A percentile compares a stretch with the other conserved stretches of the same genome.
These are phyloP conservation scores for Halisarca cf. caerulea DNA, from an alignment of 37 sponge, comb jelly and placozoan genomes.

Conservation along the genomic window DNA sequence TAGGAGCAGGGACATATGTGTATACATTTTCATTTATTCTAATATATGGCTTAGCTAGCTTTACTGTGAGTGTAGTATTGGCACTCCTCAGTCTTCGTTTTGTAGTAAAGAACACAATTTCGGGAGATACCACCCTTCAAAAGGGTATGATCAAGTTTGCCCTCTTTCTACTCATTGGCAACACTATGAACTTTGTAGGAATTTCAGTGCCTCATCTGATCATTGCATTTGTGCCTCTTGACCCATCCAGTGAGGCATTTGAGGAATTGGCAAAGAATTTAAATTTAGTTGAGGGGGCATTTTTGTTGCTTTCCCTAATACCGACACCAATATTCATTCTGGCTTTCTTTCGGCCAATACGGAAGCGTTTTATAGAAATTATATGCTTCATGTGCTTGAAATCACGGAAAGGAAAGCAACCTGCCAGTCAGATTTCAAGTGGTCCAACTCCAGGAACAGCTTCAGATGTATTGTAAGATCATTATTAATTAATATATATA, in stretches of 20 bases:
- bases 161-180: background rate
- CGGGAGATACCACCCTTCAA: background rate
- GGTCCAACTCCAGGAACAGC: too few relatives aligned
- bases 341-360: background rate
- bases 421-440: too few relatives aligned
- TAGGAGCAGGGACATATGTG: background rate
- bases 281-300: background rate
- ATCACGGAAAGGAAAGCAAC: too few relatives aligned
- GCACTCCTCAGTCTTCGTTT: background rate
- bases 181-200: background rate
- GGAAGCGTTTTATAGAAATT: background rate
- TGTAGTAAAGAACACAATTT: background rate
- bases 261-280: background rate
- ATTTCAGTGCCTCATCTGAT: background rate
- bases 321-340: background rate
- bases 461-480: too few relatives aligned
- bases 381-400: too few relatives aligned
- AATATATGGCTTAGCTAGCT: background rate
- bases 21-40: background rate
- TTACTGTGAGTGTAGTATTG: background rate
- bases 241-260: background rate
- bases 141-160: background rate
- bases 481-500: too few relatives aligned
- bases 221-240: background rate
- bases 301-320: background rate